Percentiles rank a stretch among this genome's conserved stretches.
Evolutionary conservation across 2,888 invertebrate species (phyloP).

Genomic region (Lagria hirta): DNA sequence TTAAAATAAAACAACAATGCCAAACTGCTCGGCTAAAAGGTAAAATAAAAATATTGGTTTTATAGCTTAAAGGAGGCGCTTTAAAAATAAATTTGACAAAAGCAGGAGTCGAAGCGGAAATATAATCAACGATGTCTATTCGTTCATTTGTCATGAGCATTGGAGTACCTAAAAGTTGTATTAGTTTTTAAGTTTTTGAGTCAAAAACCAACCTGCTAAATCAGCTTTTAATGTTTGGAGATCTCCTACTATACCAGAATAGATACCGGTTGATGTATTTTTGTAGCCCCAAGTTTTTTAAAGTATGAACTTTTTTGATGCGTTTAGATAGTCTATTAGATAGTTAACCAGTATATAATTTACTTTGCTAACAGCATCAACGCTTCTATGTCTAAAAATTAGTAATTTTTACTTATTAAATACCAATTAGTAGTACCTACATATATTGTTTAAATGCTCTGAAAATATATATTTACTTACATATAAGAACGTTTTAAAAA

Average conservation of each 20-base stretch:
- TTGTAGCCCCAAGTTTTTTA: conserved; percentile 61
- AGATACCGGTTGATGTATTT: conserved; percentile 54
- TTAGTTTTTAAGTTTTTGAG: not conserved
- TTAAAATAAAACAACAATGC: conserved; percentile 59
- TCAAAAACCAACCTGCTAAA: conserved; percentile 58
- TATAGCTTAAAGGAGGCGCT: conserved; percentile 65
- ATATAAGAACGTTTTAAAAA: too few relatives aligned
- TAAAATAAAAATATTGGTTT: conserved; percentile 66
- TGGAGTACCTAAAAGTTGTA: conserved; percentile 52
- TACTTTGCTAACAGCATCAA: conserved; percentile 57
- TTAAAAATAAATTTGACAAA: conserved; percentile 64
- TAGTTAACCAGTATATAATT: conserved; percentile 61
- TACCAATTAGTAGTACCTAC: too few relatives aligned
- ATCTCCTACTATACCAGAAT: conserved; percentile 63
- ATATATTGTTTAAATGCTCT: too few relatives aligned
- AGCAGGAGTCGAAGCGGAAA: conserved; percentile 60
- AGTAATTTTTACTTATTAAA: too few relatives aligned
- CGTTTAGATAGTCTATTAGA: conserved; percentile 59
- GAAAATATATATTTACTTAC: too few relatives aligned
- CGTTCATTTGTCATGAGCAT: conserved; percentile 50
- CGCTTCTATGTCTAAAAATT: conserved; percentile 46
- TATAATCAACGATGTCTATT: conserved; percentile 55
- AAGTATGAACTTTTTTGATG: conserved; percentile 54
- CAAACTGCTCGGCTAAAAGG: conserved; percentile 67
- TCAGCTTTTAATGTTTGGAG: conserved; percentile 59